phyloP scores from a whole-genome alignment of 92 coral and sea anemone genomes.

The Plumapathes pennacea region DNA sequence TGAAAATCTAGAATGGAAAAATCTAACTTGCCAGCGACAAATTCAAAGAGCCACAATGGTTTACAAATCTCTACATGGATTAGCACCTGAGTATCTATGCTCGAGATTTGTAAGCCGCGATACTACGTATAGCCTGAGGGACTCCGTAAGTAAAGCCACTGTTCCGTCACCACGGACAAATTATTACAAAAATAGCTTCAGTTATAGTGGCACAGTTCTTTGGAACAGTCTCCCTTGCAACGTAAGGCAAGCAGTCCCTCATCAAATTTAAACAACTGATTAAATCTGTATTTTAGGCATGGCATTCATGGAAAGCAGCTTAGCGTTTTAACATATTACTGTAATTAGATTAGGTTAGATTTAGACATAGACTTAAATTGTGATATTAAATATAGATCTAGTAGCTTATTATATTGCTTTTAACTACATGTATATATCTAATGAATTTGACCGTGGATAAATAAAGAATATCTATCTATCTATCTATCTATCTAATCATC shows the following conservation, averaged over 20 bases:
- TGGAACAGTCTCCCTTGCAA: conserved; percentile 42
- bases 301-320: no score
- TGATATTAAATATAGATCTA: no score
- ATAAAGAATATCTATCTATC: no score
- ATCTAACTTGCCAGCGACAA: conserved; percentile 22
- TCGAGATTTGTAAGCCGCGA: conserved; percentile 16
- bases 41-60: conserved; percentile 17
- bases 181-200: conserved; percentile 35
- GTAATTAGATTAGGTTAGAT: no score
- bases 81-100: conserved; percentile 31
- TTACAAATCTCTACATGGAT: conserved; percentile 17
- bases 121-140: conserved; percentile 31
- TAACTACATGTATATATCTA: no score
- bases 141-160: conserved; percentile 38
- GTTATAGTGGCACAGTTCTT: conserved; percentile 45
- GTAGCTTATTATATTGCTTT: no score
- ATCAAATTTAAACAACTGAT: no score
- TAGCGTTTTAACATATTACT: no score
- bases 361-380: no score
- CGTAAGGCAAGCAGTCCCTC: conserved; percentile 22
- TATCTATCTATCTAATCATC: no score
- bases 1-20: conserved; percentile 32
- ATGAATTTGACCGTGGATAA: no score
- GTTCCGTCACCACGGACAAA: conserved; percentile 39
- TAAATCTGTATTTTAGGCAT: no score